These are phyloP conservation scores for Trididemnum clinides DNA, from an alignment of 23 tunicate species.

Conservation along the genomic window DNA sequence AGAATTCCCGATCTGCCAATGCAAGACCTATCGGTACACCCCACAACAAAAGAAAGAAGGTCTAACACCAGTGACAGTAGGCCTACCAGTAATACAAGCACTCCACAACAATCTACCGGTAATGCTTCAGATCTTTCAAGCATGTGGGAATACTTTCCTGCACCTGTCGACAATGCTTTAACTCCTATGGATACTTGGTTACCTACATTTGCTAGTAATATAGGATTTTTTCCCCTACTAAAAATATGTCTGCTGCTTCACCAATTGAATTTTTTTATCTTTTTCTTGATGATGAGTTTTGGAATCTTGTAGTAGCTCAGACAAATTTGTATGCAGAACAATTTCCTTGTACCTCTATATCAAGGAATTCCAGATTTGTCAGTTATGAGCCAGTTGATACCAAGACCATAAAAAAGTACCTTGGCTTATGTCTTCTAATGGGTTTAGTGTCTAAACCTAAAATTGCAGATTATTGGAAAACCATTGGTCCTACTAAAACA, in stretches of 20 bases:
- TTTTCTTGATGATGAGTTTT: constrained; percentile 25
- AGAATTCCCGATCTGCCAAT: constrained; percentile 17
- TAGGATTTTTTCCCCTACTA: constrained; percentile 24
- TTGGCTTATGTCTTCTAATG: constrained; percentile 35
- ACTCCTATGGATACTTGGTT: constrained; percentile 35
- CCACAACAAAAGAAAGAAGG: constrained; percentile 34
- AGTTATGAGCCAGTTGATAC: constrained; percentile 10
- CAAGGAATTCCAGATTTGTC: constrained; percentile 24
- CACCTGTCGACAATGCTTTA: constrained; percentile 29
- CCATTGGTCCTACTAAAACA: constrained; percentile 4
- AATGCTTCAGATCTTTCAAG: constrained; percentile 32
- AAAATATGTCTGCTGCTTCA: constrained; percentile 17
- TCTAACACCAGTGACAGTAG: constrained; percentile 24
- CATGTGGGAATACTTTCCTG: constrained; percentile 32
- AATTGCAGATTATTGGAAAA: constrained; percentile 26
- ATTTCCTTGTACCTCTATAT: constrained; percentile 4
- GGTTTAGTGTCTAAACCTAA: constrained; percentile 24
- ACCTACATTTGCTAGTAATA: constrained; percentile 22
- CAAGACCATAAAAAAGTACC: constrained; percentile 16
- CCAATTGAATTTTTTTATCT: constrained; percentile 11
- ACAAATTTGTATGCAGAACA: constrained; percentile 38
- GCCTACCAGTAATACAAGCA: constrained; percentile 17
- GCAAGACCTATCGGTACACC: constrained; percentile 37
- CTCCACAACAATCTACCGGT: constrained; percentile 24
- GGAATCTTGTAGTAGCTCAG: constrained; percentile 12